Conservation (phyloP, 2,797 vertebrate genomes). For the Antennarius maculatus region DNA sequence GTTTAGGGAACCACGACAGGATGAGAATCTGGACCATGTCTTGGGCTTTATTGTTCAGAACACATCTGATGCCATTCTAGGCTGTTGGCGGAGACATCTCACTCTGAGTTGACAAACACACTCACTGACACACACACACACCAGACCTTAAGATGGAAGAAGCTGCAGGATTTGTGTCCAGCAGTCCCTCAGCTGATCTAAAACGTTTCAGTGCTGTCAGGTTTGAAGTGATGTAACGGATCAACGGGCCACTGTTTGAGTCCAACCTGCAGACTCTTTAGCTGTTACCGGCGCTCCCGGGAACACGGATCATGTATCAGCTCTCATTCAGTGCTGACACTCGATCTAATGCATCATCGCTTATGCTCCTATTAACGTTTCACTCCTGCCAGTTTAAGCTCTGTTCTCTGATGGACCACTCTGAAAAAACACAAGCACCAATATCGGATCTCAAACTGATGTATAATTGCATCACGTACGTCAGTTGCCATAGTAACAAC, state of each 20-base stretch:
- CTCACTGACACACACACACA: too few species aligned
- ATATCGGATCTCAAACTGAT: constrained; percentile 3
- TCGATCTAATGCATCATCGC: constrained; percentile 45
- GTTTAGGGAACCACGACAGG: too few species aligned
- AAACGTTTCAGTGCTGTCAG: neutral
- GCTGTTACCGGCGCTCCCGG: constrained; percentile 10
- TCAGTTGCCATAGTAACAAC: constrained; percentile 59
- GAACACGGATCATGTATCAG: constrained; percentile 50
- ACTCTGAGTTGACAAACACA: neutral
- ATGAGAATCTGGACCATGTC: too few species aligned
- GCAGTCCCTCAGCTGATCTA: constrained; percentile 4
- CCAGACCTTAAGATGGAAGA: neutral
- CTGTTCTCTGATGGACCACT: constrained; percentile 1
- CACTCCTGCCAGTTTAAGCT: constrained; percentile 24
- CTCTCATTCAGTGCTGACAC: constrained; percentile 41
- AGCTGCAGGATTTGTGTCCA: neutral
- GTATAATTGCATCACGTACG: constrained; percentile 23
- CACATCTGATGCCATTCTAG: too few species aligned
- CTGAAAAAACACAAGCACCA: neutral
- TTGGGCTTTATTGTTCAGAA: too few species aligned
- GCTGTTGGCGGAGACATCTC: neutral
- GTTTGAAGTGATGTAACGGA: constrained; percentile 15
- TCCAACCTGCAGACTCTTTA: constrained; percentile 18
- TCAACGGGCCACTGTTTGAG: constrained; percentile 12
- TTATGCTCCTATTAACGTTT: constrained; percentile 38